phyloP scores from a whole-genome alignment of 2,888 invertebrate genomes.

The Globia sparganii region DNA sequence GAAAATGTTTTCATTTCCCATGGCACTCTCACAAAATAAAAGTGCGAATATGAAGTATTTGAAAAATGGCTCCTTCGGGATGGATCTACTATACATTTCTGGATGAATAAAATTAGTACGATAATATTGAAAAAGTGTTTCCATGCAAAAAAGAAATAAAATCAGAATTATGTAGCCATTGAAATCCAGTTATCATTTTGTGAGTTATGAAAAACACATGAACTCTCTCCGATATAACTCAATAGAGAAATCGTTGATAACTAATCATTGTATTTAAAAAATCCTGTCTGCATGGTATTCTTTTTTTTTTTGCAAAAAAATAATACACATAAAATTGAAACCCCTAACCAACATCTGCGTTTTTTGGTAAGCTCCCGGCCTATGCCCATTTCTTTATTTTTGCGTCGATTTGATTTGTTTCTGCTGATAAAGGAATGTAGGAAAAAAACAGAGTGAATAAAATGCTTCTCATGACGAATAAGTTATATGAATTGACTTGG shows the following conservation, averaged over 20 bases:
- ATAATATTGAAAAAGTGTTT: conserved; percentile 26
- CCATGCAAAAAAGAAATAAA: conserved; percentile 8
- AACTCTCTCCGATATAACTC: neutral
- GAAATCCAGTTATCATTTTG: conserved; percentile 9
- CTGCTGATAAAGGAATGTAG: conserved; percentile 40
- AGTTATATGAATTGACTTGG: conserved; percentile 14
- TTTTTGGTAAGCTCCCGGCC: conserved; percentile 24
- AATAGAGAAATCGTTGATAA: conserved; percentile 2
- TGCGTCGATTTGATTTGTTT: conserved; percentile 56
- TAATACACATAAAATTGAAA: too few relatives aligned
- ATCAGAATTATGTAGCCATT: neutral
- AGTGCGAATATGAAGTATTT: conserved; percentile 39
- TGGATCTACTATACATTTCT: conserved; percentile 19
- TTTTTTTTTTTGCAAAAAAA: neutral
- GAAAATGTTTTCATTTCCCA: conserved; percentile 26
- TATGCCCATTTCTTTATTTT: conserved; percentile 49
- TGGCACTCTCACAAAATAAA: conserved; percentile 30
- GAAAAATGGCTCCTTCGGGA: conserved; percentile 50
- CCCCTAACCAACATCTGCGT: too few relatives aligned
- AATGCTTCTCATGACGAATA: conserved; percentile 33
- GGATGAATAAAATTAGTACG: conserved; percentile 36
- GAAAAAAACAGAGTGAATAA: conserved; percentile 38
- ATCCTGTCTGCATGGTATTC: neutral
- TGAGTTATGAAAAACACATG: conserved; percentile 9
- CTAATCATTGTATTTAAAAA: neutral